Base-by-base conservation (phyloP, 2,797 vertebrate genomes). In the Silurus lanzhouensis region DNA sequence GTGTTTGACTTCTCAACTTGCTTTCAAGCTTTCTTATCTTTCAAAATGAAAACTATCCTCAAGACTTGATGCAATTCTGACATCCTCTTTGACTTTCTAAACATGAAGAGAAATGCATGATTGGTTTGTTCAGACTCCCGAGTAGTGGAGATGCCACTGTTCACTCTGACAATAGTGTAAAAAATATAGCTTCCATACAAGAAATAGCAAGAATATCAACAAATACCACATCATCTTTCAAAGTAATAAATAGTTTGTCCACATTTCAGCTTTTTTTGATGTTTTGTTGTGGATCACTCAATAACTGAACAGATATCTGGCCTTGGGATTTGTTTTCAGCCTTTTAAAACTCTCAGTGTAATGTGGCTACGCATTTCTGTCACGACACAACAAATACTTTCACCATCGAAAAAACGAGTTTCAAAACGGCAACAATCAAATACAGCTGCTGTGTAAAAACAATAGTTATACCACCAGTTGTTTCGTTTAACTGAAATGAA, bases 301-400 rank as follows among this genome's bases (percentile, higher is more conserved):
- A 19, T 76, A 76, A 27, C 72, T 27, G n/a, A 8, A 75, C 14
- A 25, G 48, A 25, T 5, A 14, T 8, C 27, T 17, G 72, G n/a
- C 72, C 72, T 55, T 75, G 22, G 48, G 46, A 25, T 25, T 52
- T 72, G 70, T 52, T 75, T 75, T 52, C 72, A 75, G 72, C 52
- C 72, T 75, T n/a, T 14, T 46, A 57, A 22, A 75, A 75, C 72
- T 15, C 22, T 5, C 31, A 3, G 25, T 31, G 10, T 76, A 27
- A 76, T 3, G 8, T 76, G 48, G n/a, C 25, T 14, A 19, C 8
- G 74, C 57, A 19, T 57, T 76, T 75, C 6, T 1, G 12, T 10
- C 15, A 57, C 25, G 6, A 74, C n/a, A 27, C 52, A 46, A 7
- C 9, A 71, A 71, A 71, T 52, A 15, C n/a, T 25, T n/a, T 15